These are phyloP conservation scores for Actinemys pallida DNA, from an alignment of 2,113 vertebrate genomes.

Conservation along the genomic window DNA sequence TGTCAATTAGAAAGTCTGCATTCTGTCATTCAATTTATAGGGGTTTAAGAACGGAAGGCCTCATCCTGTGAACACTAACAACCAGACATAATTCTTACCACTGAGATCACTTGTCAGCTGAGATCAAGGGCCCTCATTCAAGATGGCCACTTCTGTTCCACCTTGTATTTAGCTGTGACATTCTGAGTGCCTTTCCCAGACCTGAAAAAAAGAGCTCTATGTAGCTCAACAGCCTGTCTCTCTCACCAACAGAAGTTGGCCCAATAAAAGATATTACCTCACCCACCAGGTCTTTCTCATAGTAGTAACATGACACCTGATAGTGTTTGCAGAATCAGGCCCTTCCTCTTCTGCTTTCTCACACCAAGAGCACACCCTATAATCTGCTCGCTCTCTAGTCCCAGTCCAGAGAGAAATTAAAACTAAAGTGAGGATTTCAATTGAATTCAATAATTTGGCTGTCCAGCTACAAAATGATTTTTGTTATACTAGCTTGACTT, in stretches of 20 bases:
- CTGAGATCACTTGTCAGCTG: background rate
- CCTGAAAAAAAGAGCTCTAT: background rate
- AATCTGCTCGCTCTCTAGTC: background rate
- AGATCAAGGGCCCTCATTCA: background rate
- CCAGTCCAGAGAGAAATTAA: background rate
- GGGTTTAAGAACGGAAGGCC: background rate
- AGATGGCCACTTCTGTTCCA: background rate
- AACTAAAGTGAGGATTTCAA: background rate
- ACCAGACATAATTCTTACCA: background rate
- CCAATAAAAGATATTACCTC: background rate
- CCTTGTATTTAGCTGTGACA: background rate
- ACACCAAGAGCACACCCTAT: background rate
- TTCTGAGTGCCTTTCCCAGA: background rate
- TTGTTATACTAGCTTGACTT: background rate
- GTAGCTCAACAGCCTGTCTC: background rate
- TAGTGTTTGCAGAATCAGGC: background rate
- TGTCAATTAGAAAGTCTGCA: background rate
- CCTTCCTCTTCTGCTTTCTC: background rate
- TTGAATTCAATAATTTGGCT: background rate
- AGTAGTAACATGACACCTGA: background rate
- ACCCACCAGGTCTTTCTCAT: background rate
- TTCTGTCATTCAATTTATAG: background rate
- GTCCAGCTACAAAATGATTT: background rate
- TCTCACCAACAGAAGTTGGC: background rate
- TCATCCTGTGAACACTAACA: background rate